Evolutionary conservation across 2,113 vertebrate species (phyloP), one percentile per base, ranked within the genome.

Genomic region (Tragelaphus strepsiceros): DNA sequence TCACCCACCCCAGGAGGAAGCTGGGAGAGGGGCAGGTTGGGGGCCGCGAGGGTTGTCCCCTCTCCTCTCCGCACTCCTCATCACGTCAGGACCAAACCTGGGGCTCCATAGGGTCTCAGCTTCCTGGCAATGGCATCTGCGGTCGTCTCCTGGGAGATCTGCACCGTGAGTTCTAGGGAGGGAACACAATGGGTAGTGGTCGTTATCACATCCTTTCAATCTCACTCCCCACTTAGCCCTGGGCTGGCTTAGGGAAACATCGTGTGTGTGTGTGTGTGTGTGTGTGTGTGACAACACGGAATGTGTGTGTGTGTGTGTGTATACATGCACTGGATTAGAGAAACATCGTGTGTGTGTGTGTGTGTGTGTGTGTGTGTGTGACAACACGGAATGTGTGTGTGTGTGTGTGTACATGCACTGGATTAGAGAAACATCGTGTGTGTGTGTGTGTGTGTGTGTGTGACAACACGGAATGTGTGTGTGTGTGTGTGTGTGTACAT

Each of bases 121-220:
- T 99, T 99, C 98, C 99, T 98, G 90, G 99, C 99, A 59, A 99
- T 98, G 98, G 99, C 98, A 43, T 99, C 99, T 4, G 99, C 99
- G 0, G 99, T 99, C 0, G 99, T 99, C 98, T 99, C 99, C 96
- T 99, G 99, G 0, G 99, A 99, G 89, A 99, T 99, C 90, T 99
- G 99, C 95, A 99, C 99, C 3, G 99, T 99, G 53, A 99, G 98
- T 90, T 99, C 99, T 99, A 97, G 77, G 97, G 17, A 95, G 96
- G 0, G 64, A 98, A 87, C 9, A 82, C 2, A 6, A 84, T 49
- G 90, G 16, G 13, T 46, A 80, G 39, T 24, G 22, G 89, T 97
- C 54, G 87, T 90, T 51, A 53, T 59, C 39, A 94, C 4, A n/a
- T 56, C 51, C 53, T 88, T 83, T 82, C 53, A 94, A 43, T 22